phyloP scores from a whole-genome alignment of 2,888 invertebrate species.

The Malachius bipustulatus region DNA sequence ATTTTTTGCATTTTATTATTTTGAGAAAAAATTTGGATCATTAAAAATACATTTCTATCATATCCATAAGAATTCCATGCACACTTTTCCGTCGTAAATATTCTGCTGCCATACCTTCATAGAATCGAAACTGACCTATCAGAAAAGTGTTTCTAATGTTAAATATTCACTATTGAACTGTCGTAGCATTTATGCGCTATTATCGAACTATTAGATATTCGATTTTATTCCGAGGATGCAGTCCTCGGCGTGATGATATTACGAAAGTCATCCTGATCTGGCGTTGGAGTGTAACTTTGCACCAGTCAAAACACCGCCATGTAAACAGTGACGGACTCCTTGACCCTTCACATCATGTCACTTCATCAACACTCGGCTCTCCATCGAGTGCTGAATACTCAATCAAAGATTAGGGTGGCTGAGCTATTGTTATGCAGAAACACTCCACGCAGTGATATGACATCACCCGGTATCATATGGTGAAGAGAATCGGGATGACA shows the following conservation, averaged over 20 bases:
- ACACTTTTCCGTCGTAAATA: no score
- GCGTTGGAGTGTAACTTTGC: conserved; percentile 17
- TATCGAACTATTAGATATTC: neutral
- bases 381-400: conserved; percentile 25
- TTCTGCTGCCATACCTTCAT: no score
- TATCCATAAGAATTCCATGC: neutral
- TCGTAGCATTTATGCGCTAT: no score
- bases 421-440: no score
- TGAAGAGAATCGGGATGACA: no score
- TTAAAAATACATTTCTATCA: neutral
- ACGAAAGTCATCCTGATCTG: conserved; percentile 20
- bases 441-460: no score
- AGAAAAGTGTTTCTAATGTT: no score
- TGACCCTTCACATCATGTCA: conserved; percentile 30
- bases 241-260: conserved; percentile 9
- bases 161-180: no score
- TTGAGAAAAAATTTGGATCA: neutral
- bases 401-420: conserved; percentile 25
- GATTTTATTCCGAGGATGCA: neutral
- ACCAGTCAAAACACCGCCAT: conserved; percentile 24
- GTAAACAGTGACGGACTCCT: conserved; percentile 27
- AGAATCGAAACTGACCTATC: no score
- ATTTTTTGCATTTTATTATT: no score
- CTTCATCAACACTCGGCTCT: conserved; percentile 28
- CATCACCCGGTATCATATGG: no score